Evolutionary conservation across 2,888 invertebrate species (phyloP), one percentile per base, ranked within the genome.

Genomic region (Zygothrica quintamaculata): DNA sequence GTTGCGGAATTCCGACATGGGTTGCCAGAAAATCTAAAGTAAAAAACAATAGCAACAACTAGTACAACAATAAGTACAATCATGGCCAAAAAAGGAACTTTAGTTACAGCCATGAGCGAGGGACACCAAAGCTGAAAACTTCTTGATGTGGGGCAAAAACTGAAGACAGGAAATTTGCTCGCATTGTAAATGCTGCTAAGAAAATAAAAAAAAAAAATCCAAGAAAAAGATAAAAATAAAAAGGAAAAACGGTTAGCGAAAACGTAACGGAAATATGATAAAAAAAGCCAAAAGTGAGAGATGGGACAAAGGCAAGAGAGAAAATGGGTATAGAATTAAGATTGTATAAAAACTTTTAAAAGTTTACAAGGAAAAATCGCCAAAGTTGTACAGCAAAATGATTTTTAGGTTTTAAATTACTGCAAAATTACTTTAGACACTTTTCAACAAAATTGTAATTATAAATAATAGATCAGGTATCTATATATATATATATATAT

Each of bases 151-250:
- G 58, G 47, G 39, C 66, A 66, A 40, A 67, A 62, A 67, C 53
- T 59, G 62, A 74, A 70, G 71, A 68, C 72, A 60, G 72, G 75
- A 78, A 80, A 72, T 77, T 80, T 58, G 68, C 65, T 60, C 72
- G 74, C 74, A 57, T 58, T 71, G 60, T 62, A 64, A 61, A 42
- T 31, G 57, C 51, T 59, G 55, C 62, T 52, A 40, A 36, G 53
- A 52, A 67, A 51, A 26, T 34, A 68, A 60, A 43, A 46, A 43
- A 52, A 46, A 34, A 65, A 57, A 58, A 56, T 43, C 29, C n/a
- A 44, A 37, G 22, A 8, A 11, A 18, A 37, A 36, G 9, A 1
- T 7, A 5, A 34, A 34, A 16, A 40, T 40, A 29, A 40, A 40
- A 65, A 58, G 16, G 40, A 65, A 68, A 60, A 51, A 53, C 60